Conservation (phyloP, 1,140 invertebrate species). For the Thaumatotibia leucotreta region DNA sequence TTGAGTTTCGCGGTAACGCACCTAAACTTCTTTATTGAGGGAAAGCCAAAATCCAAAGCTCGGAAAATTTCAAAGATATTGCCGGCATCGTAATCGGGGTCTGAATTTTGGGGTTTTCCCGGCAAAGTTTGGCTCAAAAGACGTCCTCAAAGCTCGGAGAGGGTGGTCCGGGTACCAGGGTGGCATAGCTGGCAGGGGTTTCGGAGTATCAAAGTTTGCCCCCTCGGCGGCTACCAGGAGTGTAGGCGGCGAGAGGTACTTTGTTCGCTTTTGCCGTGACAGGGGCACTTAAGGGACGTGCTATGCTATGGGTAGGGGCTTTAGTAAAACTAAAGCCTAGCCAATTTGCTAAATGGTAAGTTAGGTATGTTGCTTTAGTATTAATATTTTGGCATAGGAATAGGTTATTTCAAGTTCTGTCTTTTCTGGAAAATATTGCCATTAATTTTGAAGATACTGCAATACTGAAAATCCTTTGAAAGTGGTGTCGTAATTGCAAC, state of each 20-base stretch:
- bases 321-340: too few species aligned
- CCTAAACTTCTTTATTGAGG: conserved; percentile 9
- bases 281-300: conserved; percentile 70
- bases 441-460: too few species aligned
- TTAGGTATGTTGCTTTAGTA: too few species aligned
- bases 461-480: too few species aligned
- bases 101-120: conserved; percentile 72
- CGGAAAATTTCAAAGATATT: conserved; percentile 71
- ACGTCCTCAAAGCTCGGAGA: conserved; percentile 65
- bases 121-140: conserved; percentile 69
- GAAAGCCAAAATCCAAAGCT: conserved; percentile 26
- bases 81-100: conserved; percentile 65
- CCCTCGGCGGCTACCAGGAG: conserved; percentile 41
- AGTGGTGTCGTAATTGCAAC: too few species aligned
- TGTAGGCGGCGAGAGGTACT: conserved; percentile 62
- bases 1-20: background rate
- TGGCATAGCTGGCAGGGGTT: conserved; percentile 51
- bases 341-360: too few species aligned
- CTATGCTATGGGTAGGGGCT: too few species aligned
- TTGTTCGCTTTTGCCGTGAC: conserved; percentile 71
- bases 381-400: too few species aligned
- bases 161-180: conserved; percentile 63
- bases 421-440: too few species aligned
- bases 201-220: conserved; percentile 69
- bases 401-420: too few species aligned